A percentile compares a stretch with the other conserved stretches of the same genome.
phyloP scores from a whole-genome alignment of 2,797 vertebrate genomes.

The Neoniphon sammara region DNA sequence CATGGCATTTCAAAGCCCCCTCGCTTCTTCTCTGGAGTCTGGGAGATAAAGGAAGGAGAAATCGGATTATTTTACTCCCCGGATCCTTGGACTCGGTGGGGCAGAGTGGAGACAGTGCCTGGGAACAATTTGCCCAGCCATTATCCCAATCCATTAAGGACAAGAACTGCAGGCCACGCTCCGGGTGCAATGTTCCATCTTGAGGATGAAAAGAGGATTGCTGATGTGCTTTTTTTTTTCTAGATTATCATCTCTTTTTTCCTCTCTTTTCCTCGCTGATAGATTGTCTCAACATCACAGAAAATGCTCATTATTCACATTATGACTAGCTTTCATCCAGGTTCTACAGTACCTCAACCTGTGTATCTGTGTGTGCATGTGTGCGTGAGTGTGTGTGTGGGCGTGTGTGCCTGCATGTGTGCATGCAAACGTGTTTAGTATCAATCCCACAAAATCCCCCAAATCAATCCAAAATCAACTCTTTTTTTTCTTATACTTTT shows the following conservation, averaged over 20 bases:
- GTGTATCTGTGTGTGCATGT: conserved; percentile 9
- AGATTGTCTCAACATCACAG: conserved; percentile 30
- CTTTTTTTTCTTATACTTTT: conserved; percentile 4
- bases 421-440: too few species aligned
- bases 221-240: conserved; percentile 61
- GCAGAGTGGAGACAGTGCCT: conserved; percentile 78
- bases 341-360: conserved; percentile 2
- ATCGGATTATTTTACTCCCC: conserved; percentile 84
- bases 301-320: conserved; percentile 22
- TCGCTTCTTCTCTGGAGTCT: conserved; percentile 77
- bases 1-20: conserved; percentile 81
- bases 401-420: conserved; percentile 2
- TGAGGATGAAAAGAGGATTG: conserved; percentile 70
- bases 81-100: conserved; percentile 79
- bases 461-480: conserved; percentile 1
- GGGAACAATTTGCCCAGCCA: conserved; percentile 85
- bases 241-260: conserved; percentile 53
- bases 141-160: conserved; percentile 82
- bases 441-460: too few species aligned
- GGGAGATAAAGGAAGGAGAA: conserved; percentile 82
- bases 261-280: conserved; percentile 43
- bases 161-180: conserved; percentile 78
- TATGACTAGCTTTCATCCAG: conserved; percentile 17
- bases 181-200: conserved; percentile 68
- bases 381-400: too few species aligned